Base-by-base conservation (phyloP, 2,888 invertebrate species). In the Parasteatoda lunata region DNA sequence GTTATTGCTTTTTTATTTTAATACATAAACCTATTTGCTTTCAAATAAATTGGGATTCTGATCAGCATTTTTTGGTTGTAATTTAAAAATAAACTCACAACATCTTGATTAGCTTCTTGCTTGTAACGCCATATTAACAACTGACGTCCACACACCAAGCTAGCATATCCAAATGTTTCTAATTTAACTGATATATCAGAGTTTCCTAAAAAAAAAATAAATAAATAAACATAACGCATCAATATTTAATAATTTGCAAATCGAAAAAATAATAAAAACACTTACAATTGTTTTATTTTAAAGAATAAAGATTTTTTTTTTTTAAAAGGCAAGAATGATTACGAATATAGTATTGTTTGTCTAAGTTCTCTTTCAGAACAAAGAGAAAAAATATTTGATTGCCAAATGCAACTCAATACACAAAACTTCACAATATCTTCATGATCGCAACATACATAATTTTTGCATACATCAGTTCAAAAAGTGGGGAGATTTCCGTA, bases 91-190 rank as follows among this genome's bases (percentile, higher is more conserved):
- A 48, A 45, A 82, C 76, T 77, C 52, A 82, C 82, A 72, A 84
- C 68, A 70, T 49, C 70, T 51, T 77, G 82, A 68, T 85, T 64
- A 4, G 69, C 45, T 52, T 88, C 90, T 49, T 90, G 90, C 77
- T 91, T 92, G 90, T 92, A 93, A 72, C 91, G 91, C 98, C 98
- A 98, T 7, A 97, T 95, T 49, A 98, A 93, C 13, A 98, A 92
- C 73, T 96, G 94, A 0, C 98, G 94, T 0, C 97, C 97, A 90
- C 95, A 95, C 3, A 98, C 97, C 77, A 96, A 93, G 96, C 96
- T 95, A 88, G 95, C 95, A 95, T 96, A 96, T 0, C 96, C 95
- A 89, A 94, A 94, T 0, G 93, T 92, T 0, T 95, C 95, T 87
- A 95, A 92, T 48, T 94, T 93, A 0, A 95, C 95, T 88, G 94